Evolutionary conservation across 2,113 vertebrate species (phyloP), one percentile per base, ranked within the genome.

Genomic region (Lasiurus cinereus): DNA sequence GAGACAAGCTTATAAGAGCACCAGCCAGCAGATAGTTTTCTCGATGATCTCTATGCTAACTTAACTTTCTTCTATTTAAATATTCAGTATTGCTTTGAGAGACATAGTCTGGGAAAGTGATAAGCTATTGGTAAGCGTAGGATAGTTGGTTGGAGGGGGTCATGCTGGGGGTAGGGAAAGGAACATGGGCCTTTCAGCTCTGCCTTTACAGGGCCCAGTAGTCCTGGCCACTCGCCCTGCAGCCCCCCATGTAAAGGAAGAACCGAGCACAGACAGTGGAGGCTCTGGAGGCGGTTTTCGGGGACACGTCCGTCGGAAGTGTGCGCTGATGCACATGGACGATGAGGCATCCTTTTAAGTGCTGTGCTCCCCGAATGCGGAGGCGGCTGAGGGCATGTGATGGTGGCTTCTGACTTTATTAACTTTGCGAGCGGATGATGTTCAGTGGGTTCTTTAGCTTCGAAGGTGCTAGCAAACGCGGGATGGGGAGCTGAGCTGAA

Each of bases 61-160:
- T 90, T 73, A 56, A 84, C 62, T 88, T 74, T 92, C 73, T 89
- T 91, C 67, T 80, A 78, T 96, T 91, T 96, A 91, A 96, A 89
- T 94, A 92, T 69, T 50, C 88, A 94, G 83, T 89, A 72, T 83
- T 73, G 70, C 54, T 94, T 96, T 95, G 4, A 86, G 83, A 89
- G 67, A 92, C 64, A 29, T 39, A 66, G 31, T 73, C 74, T 76
- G 10, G 83, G 5, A 95, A 50, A 85, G 46, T 62, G 48, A 80
- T 96, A 91, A 96, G 94, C 36, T 83, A 27, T 85, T 91, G 27
- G 66, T 48, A 43, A 43, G 84, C 16, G 0, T n/a, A 72, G 62
- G 59, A 50, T 67, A 54, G 67, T 64, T 29, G 72, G n/a, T 87
- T 50, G 56, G 27, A 86, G n/a, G 66, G 59, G 52, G 0, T 54